Evolutionary conservation across 2,797 vertebrate genomes (phyloP), one percentile per base, ranked within the genome.

Genomic region (Oryzias dopingdopingensis): DNA sequence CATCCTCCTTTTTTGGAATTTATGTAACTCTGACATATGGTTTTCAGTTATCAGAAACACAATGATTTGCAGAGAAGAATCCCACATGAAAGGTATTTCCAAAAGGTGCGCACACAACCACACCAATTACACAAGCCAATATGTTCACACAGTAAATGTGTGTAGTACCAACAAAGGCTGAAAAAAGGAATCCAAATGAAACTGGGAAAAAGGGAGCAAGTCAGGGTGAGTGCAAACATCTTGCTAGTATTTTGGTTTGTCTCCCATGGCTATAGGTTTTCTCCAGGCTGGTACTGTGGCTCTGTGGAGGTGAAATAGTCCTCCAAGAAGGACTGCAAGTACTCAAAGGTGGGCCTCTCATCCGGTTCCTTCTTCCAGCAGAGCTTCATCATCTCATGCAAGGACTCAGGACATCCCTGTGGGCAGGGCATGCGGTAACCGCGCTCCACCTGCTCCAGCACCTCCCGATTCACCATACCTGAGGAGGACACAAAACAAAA

Each of bases 281-380:
- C 95, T 82, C 95, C 96, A 47, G 96, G 96, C 77, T 98, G 95
- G 86, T 98, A 98, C 82, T 96, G 96, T 76, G 96, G 95, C 90
- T 98, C 96, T 74, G 96, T 98, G 87, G 96, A 92, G 76, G 96
- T 98, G 89, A 98, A 98, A 65, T 97, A 97, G 90, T 98, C 96
- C 93, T 98, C 96, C 84, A 97, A 84, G 90, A 97, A 97, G 76
- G 94, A 96, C 90, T 98, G 96, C 56, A 96, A 93, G 85, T 97
- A 97, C 83, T 98, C 96, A 71, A 98, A 98, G 0, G 96, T 98
- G 83, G 96, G 96, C 86, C 96, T 93, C 85, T 98, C 96, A 57
- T 98, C 95, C 1, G 96, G 93, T 65, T 98, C 96, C 80, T 96
- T 97, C 91, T 97, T 97, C 96, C 96, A 98, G 84, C 95, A 97